Base-by-base conservation (phyloP, 2,113 vertebrate genomes). In the Romanogobio albipinnatus region DNA sequence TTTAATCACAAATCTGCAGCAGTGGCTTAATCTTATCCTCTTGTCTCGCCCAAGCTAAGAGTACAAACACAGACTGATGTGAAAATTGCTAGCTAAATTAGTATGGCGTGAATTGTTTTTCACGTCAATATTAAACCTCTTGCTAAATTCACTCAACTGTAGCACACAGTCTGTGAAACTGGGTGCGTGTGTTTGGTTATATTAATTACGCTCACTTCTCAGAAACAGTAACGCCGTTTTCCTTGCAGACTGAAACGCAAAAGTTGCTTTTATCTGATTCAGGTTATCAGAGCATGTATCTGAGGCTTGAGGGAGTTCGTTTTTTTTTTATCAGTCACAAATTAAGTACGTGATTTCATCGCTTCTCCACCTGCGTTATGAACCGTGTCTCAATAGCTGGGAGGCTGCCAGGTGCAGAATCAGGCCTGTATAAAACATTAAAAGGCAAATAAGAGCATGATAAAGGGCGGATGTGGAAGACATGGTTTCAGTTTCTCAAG, bases 1-100 rank as follows among this genome's bases (percentile, higher is more conserved):
- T 86, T 82, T 80, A 86, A 73, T 80, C 85, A 80, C 81, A 49
- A 51, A 26, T 78, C 74, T 77, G 47, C 70, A 75, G 76, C 71
- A 45, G 22, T 84, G 75, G 81, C 64, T 79, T 86, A 80, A 61
- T 71, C 74, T 80, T 61, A 73, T 74, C 81, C 68, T 68, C 43
- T 59, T 56, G 84, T 59, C 77, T 75, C 29, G 3, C 45, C 15
- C 49, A 9, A 53, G 45, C 15, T 51, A 49, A 76, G 49, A 14
- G 15, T 4, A 76, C 73, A 49, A 49, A 75, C 73, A 2, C 73
- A 3, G 10, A 29, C 29, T 36, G 29, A 7, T 29, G 29, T 68
- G 73, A 15, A 17, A 53, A 76, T 26, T 4, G 2, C 11, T 74
- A 2, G 10, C 9, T 8, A 24, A 43, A 45, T 24, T 73, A 13